phyloP scores from a whole-genome alignment of 2,113 vertebrate species.

The Odocoileus virginianus region DNA sequence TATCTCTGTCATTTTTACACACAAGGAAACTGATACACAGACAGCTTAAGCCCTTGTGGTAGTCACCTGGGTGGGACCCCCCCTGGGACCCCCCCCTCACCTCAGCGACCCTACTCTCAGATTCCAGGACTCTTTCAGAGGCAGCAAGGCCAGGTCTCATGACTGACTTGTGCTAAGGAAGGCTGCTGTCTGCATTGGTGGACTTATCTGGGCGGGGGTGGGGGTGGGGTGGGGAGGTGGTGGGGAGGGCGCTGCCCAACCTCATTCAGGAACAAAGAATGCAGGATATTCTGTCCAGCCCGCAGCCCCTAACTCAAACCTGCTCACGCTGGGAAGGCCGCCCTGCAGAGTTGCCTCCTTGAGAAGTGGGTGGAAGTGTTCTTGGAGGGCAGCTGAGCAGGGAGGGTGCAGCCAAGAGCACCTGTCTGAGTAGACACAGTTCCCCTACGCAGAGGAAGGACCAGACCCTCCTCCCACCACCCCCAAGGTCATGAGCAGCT shows the following conservation, averaged over 20 bases:
- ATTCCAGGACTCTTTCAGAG: no score
- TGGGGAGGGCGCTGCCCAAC: neutral
- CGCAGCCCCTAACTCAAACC: neutral
- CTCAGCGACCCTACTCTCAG: fast-evolving
- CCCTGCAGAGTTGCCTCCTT: neutral
- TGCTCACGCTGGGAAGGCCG: fast-evolving
- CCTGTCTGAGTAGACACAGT: neutral
- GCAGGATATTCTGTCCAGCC: neutral
- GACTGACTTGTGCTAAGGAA: neutral
- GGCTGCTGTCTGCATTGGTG: neutral
- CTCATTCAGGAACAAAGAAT: neutral
- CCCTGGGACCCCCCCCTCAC: no score
- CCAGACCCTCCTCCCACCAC: neutral
- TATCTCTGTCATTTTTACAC: neutral
- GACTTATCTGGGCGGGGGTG: neutral
- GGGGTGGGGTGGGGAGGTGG: neutral
- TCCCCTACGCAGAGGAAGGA: neutral
- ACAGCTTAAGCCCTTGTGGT: no score
- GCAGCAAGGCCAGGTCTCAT: neutral
- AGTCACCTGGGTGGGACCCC: fast-evolving
- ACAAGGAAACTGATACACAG: neutral
- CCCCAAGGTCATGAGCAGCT: neutral
- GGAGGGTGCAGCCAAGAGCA: no score
- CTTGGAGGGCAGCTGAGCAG: neutral
- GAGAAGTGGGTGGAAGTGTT: neutral